phyloP scores from a whole-genome alignment of 2,113 vertebrate genomes.

The Protobothrops flavoviridis region DNA sequence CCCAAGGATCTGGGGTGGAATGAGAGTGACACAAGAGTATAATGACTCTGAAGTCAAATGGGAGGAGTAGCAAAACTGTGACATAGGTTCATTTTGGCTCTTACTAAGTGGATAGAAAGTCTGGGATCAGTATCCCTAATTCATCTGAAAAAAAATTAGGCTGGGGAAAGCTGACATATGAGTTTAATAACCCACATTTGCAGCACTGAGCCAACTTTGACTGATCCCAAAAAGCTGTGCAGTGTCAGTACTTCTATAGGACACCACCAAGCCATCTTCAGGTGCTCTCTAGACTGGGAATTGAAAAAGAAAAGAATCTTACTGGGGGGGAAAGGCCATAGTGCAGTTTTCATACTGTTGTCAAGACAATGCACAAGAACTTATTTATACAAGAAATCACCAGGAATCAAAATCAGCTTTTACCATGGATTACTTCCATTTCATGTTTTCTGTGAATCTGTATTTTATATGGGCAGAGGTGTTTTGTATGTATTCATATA shows the following conservation, averaged over 20 bases:
- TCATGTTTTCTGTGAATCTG: background rate
- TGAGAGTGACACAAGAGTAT: background rate
- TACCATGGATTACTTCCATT: background rate
- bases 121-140: background rate
- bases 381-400: background rate
- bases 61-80: background rate
- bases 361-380: background rate
- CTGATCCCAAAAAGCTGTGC: background rate
- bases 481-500: background rate
- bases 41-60: background rate
- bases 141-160: background rate
- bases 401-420: background rate
- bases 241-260: background rate
- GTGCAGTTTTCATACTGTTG: background rate
- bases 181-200: background rate
- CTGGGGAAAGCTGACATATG: background rate
- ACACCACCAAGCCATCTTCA: background rate
- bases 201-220: background rate
- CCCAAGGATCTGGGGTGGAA: background rate
- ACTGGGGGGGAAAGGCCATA: background rate
- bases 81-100: background rate
- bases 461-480: background rate
- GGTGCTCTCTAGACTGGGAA: background rate
- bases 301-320: background rate
- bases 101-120: background rate